Evolutionary conservation across 2,113 vertebrate species (phyloP).

Genomic region (Mixornis gularis): DNA sequence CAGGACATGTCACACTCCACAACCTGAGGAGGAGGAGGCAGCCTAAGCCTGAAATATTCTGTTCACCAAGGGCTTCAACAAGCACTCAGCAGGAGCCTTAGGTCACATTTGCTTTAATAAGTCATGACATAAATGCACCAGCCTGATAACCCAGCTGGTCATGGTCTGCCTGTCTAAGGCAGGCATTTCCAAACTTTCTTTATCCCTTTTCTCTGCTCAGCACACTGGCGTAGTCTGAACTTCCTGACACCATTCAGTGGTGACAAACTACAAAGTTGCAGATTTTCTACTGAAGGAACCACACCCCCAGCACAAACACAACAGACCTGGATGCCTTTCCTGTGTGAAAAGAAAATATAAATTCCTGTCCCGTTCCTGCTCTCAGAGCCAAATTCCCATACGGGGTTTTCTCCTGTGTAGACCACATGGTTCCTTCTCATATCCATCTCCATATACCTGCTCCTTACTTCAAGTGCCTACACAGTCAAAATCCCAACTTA

Average conservation of each 20-base stretch:
- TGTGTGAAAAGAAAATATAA: accelerated
- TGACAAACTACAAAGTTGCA: background rate
- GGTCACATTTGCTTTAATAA: background rate
- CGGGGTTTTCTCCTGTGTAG: background rate
- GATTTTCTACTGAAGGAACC: background rate
- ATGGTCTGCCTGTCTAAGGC: background rate
- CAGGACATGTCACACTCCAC: background rate
- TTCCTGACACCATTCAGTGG: background rate
- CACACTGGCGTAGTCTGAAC: background rate
- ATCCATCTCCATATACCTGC: background rate
- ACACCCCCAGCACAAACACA: background rate
- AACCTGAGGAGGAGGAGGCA: background rate
- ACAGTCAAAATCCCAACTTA: background rate
- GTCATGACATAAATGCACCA: background rate
- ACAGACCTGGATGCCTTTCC: background rate
- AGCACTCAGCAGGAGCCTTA: background rate
- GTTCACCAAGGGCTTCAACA: background rate
- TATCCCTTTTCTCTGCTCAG: background rate
- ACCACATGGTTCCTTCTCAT: background rate
- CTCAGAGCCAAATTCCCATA: background rate
- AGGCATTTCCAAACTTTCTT: background rate
- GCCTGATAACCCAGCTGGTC: background rate
- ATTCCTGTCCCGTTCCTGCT: background rate
- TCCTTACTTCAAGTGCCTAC: background rate
- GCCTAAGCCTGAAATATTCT: background rate